Evolutionary conservation across 2,797 vertebrate genomes (phyloP).

Genomic region (Dryobates pubescens): DNA sequence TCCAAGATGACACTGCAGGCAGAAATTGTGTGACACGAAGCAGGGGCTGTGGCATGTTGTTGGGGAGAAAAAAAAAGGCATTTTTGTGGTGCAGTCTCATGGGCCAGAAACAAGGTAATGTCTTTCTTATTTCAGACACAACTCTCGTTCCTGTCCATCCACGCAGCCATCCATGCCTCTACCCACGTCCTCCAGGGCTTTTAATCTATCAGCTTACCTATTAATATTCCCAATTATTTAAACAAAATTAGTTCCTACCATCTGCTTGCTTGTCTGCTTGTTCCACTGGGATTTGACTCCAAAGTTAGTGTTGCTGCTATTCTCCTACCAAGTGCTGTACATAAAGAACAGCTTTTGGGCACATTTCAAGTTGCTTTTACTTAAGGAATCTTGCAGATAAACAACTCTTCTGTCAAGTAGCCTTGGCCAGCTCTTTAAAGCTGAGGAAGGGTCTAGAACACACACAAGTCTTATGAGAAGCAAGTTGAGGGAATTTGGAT

Average conservation of each 20-base stretch:
- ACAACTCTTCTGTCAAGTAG: background rate
- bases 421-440: background rate
- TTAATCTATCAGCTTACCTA: conserved; percentile 3
- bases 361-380: background rate
- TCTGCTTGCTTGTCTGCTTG: background rate
- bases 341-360: background rate
- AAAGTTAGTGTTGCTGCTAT: background rate
- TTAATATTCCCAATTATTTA: conserved; percentile 63
- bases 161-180: background rate
- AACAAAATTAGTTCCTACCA: conserved; percentile 30
- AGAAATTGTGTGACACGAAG: background rate
- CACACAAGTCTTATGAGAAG: too few relatives aligned
- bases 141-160: background rate
- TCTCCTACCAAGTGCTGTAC: background rate
- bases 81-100: background rate
- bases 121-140: conserved; percentile 9
- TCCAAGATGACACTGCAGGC: background rate
- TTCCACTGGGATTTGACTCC: conserved; percentile 27
- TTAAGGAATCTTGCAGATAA: background rate
- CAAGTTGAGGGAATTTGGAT: too few relatives aligned
- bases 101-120: background rate
- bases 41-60: rapidly evolving
- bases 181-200: background rate
- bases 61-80: background rate
- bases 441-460: too few relatives aligned